phyloP scores from a whole-genome alignment of 2,113 vertebrate genomes.

The Semnopithecus entellus region DNA sequence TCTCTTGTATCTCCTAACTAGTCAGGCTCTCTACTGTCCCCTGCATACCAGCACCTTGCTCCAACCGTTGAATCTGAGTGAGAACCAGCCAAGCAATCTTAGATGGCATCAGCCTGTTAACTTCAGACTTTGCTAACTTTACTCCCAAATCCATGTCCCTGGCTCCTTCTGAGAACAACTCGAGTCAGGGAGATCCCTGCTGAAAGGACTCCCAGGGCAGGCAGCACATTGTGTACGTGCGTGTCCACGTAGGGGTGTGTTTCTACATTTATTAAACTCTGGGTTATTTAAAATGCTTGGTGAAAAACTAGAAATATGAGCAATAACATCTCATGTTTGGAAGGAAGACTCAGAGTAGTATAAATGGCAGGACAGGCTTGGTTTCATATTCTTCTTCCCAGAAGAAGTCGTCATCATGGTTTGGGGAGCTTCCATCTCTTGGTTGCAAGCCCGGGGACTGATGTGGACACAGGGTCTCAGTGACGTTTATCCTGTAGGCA shows the following conservation, averaged over 20 bases:
- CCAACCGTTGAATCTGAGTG: not conserved
- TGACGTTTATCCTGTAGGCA: not conserved
- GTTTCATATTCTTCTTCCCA: constrained; percentile 58
- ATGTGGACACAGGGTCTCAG: constrained; percentile 26
- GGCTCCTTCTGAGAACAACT: not conserved
- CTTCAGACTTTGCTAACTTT: not conserved
- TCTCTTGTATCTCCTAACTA: not conserved
- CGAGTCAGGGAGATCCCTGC: not conserved
- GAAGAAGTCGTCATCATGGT: constrained; percentile 42
- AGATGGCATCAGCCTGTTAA: not conserved
- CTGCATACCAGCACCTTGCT: not conserved
- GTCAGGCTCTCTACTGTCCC: not conserved
- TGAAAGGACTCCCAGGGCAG: not conserved
- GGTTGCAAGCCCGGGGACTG: constrained; percentile 20
- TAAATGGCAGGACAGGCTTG: not conserved
- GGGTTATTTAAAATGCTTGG: not conserved
- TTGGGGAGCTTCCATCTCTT: constrained; percentile 46
- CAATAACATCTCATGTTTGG: not conserved
- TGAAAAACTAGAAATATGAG: not conserved
- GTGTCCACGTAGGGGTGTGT: too few relatives aligned
- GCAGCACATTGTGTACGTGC: not conserved
- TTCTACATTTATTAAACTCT: not conserved
- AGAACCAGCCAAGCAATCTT: not conserved
- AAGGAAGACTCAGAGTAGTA: not conserved
- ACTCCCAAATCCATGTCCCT: not conserved